Conservation (phyloP, 64 coral and sea anemone genomes). For the Hydrozoanthus tunicans region DNA sequence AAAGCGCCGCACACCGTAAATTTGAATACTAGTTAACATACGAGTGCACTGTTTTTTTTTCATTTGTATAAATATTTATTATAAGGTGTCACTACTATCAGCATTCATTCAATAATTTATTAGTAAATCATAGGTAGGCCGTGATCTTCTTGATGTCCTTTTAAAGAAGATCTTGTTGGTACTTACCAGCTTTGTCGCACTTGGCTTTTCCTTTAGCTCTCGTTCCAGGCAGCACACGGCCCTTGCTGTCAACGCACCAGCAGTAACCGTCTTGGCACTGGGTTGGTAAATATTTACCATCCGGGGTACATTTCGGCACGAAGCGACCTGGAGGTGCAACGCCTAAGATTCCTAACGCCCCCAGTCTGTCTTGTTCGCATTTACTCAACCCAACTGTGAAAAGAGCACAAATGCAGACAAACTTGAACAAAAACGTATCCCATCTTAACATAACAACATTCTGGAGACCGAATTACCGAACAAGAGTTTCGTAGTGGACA, state of each 20-base stretch:
- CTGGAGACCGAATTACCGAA: no score
- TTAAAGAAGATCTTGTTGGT: not conserved
- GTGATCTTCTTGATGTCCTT: no score
- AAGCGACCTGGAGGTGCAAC: conserved; percentile 16
- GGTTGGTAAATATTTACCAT: conserved; percentile 35
- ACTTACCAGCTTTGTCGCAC: conserved; percentile 35
- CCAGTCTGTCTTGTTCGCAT: conserved; percentile 34
- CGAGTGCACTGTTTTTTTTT: no score
- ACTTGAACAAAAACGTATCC: not conserved
- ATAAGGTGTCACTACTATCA: no score
- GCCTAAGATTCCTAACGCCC: conserved; percentile 31
- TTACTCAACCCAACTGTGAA: conserved; percentile 14
- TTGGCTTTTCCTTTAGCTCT: conserved; percentile 21
- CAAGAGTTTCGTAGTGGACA: no score
- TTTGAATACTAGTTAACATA: no score
- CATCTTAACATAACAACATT: no score
- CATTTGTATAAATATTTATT: no score
- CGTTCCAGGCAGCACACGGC: conserved; percentile 16
- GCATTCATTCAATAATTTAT: no score
- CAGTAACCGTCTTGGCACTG: conserved; percentile 39
- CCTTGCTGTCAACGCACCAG: conserved; percentile 48
- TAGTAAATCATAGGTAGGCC: no score
- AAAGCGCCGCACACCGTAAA: no score
- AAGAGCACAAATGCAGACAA: not conserved
- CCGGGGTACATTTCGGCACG: not conserved